These are phyloP conservation scores for Wiebesia pumilae DNA, from an alignment of 1,140 invertebrate species.

Conservation along the genomic window DNA sequence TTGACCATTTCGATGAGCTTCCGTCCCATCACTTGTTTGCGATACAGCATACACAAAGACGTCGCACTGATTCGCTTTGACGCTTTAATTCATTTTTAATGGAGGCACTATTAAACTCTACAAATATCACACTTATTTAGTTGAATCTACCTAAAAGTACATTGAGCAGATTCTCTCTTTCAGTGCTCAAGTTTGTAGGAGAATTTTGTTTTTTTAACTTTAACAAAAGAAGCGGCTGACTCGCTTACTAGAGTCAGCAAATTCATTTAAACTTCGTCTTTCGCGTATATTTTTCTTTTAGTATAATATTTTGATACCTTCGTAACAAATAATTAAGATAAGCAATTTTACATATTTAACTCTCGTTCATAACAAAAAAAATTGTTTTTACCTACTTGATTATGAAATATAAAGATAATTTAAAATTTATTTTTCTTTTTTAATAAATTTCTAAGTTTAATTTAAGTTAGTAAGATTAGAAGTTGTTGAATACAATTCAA, in stretches of 20 bases:
- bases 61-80: not conserved
- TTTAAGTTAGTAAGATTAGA: too few relatives aligned
- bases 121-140: constrained; percentile 2
- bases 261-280: not conserved
- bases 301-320: not conserved
- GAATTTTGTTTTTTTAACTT: constrained; percentile 5
- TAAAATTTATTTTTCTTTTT: too few relatives aligned
- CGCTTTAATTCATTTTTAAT: constrained; percentile 12
- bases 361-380: too few relatives aligned
- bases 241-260: not conserved
- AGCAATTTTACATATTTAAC: not conserved
- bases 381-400: too few relatives aligned
- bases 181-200: not conserved
- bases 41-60: not conserved
- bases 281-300: not conserved
- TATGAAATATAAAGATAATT: too few relatives aligned
- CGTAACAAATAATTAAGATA: too few relatives aligned
- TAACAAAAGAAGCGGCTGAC: not conserved
- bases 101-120: not conserved
- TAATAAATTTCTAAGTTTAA: too few relatives aligned
- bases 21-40: not conserved
- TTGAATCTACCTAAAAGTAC: not conserved
- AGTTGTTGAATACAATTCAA: too few relatives aligned
- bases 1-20: not conserved
- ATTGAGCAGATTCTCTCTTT: not conserved